phyloP scores from a whole-genome alignment of 2,888 invertebrate genomes.

The Sclerodermus sp. region DNA sequence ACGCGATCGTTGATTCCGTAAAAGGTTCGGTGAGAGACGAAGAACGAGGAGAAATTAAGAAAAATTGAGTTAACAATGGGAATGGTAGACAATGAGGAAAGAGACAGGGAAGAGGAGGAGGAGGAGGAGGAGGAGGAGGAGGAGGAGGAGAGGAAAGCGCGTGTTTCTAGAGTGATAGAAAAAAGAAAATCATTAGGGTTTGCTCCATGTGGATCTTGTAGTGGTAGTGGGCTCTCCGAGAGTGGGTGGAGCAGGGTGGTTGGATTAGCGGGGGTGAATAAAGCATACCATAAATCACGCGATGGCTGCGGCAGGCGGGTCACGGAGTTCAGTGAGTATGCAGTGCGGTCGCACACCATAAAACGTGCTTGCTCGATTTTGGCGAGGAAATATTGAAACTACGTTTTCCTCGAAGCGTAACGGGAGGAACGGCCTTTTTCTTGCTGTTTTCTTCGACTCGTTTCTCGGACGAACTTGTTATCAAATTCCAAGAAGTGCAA shows the following conservation, averaged over 20 bases:
- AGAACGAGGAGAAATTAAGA: constrained; percentile 4
- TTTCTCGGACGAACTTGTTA: too few relatives aligned
- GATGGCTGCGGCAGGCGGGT: constrained; percentile 4
- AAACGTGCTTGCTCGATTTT: background rate
- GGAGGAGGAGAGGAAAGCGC: constrained; percentile 19
- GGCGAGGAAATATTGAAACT: background rate
- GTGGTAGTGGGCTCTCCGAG: background rate
- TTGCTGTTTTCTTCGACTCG: too few relatives aligned
- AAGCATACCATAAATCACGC: constrained; percentile 14
- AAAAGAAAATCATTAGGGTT: background rate
- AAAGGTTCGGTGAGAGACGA: too few relatives aligned
- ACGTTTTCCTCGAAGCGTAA: too few relatives aligned
- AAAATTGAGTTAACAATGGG: constrained; percentile 3
- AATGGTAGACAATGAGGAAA: background rate
- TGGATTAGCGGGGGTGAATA: constrained; percentile 2
- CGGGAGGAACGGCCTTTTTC: too few relatives aligned
- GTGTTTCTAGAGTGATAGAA: too few relatives aligned
- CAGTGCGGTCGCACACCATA: background rate
- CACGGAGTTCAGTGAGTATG: constrained; percentile 6
- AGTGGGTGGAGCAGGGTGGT: constrained; percentile 3
- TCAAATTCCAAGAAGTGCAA: too few relatives aligned
- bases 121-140: constrained; percentile 15
- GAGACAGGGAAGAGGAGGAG: constrained; percentile 8
- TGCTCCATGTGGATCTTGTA: background rate
- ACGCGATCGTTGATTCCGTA: too few relatives aligned